Base-by-base conservation (phyloP, 2,797 vertebrate genomes). In the Merluccius polli region DNA sequence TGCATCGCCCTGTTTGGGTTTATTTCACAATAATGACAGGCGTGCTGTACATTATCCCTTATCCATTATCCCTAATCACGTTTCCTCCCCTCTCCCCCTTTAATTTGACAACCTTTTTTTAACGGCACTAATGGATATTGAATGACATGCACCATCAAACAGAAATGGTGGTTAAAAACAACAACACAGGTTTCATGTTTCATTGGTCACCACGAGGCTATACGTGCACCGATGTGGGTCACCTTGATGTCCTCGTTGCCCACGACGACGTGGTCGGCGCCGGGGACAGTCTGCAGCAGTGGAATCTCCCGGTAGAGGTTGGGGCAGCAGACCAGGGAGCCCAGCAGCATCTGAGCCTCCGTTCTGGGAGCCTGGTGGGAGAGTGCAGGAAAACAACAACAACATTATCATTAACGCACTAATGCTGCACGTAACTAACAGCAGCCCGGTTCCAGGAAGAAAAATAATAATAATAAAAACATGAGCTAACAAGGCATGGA, bases 261-360 rank as follows among this genome's bases (percentile, higher is more conserved):
- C 0, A 92, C 76, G 1, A 83, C 24, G 13, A 95, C 82, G 65
- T 96, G 94, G 16, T 89, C 89, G 3, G 90, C 87, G 86, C 94
- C 95, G 0, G 92, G 81, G 31, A 90, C 30, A 1, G 91, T 87
- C 78, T 92, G 94, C 72, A 96, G 73, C 18, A 94, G 78, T 2
- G 96, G 95, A 77, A 98, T 94, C 85, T 97, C 94, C 35, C 76
- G 93, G 87, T 98, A 98, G 79, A 95, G 93, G 78, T 97, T 98
- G 59, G 98, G 97, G 77, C 98, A 98, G 91, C 98, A 98, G 87
- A 98, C 95, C 0, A 99, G 95, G 76, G 97, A 97, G 24, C 98
- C 98, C 0, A 99, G 93, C 82, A 98, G 91, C 1, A 95, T 97
- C 89, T 98, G 97, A 81, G 98, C 97, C 91, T 99, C 98, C 0